Base-by-base conservation (phyloP, 2,888 invertebrate genomes). In the Metopia argyrocephala region DNA sequence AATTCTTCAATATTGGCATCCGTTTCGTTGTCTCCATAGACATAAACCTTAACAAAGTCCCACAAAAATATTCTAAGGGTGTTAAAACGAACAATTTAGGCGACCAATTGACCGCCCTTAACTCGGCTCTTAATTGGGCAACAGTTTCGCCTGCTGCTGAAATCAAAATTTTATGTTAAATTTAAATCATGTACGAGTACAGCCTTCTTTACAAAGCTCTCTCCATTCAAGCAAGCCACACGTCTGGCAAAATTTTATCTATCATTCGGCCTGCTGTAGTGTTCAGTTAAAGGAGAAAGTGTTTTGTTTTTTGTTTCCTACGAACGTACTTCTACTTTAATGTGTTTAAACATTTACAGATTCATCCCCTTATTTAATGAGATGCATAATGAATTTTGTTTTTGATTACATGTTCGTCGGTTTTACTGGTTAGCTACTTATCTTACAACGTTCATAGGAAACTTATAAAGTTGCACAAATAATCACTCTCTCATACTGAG, bases 261-360 rank as follows among this genome's bases (percentile, higher is more conserved):
- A 68, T 61, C 61, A 75, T 75, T 79, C 65, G 45, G 57, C 70
- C 25, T 65, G 46, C 12, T 18, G 48, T 50, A 52, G 31, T 50
- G 18, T 65, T 38, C 21, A 62, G 27, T 62, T 78, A 70, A 61
- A 66, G 76, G 76, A 71, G 76, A 79, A 79, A 79, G 79, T 76
- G 76, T 66, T 79, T 79, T 79, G 59, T 61, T 79, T 66, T 56
- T 57, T 38, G 21, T 57, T 61, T 2, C 12, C 12, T 9, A 12
- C 3, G 1, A 18, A 18, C 0, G 23, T 69, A 25, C 1, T 57
- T n/a, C 25, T 64, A 6, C 59, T 69, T 46, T 48, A 52, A 31
- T 31, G 21, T 54, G 69, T 46, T 48, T 76, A 61, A 45, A 56
- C 56, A 62, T 57, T 54, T 66, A 46, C 71, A 54, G 46, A 71